A percentile compares a stretch with the other conserved stretches of the same genome.
Conservation (phyloP, 2,888 invertebrate species). For the Melanargia galathea region DNA sequence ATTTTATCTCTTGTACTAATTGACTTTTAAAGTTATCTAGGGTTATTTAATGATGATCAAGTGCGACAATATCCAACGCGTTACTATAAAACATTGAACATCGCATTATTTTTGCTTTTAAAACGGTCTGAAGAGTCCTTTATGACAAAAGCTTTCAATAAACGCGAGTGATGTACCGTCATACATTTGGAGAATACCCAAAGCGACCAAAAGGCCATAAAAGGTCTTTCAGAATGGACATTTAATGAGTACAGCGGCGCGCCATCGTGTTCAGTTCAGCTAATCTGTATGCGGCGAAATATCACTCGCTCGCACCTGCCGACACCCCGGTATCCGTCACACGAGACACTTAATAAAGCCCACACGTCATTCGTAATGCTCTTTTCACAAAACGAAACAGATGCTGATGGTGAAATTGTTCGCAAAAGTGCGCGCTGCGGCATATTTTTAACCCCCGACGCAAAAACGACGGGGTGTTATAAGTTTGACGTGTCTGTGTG, state of each 20-base stretch:
- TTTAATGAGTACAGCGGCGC: conserved; percentile 27
- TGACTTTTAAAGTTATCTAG: neutral
- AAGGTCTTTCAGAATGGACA: conserved; percentile 29
- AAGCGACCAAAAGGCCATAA: conserved; percentile 25
- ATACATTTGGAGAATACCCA: conserved; percentile 11
- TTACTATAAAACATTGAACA: neutral
- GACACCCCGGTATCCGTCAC: conserved; percentile 72
- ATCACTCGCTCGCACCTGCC: conserved; percentile 47
- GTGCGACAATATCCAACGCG: neutral
- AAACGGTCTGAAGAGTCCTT: neutral
- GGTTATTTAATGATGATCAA: no score
- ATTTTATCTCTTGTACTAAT: no score
- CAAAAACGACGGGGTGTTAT: no score
- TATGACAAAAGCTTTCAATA: conserved; percentile 5
- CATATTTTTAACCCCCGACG: no score
- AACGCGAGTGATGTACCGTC: conserved; percentile 9
- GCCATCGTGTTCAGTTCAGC: conserved; percentile 34
- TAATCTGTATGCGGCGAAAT: conserved; percentile 43
- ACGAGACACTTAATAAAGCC: conserved; percentile 73
- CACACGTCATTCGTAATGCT: conserved; percentile 51
- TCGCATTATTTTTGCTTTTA: neutral
- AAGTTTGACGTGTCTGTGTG: no score
- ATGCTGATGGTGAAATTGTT: conserved; percentile 44
- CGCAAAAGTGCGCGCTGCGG: conserved; percentile 31
- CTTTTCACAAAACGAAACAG: conserved; percentile 45